Evolutionary conservation across 2,888 invertebrate genomes (phyloP).

Genomic region (Blomia tropicalis): DNA sequence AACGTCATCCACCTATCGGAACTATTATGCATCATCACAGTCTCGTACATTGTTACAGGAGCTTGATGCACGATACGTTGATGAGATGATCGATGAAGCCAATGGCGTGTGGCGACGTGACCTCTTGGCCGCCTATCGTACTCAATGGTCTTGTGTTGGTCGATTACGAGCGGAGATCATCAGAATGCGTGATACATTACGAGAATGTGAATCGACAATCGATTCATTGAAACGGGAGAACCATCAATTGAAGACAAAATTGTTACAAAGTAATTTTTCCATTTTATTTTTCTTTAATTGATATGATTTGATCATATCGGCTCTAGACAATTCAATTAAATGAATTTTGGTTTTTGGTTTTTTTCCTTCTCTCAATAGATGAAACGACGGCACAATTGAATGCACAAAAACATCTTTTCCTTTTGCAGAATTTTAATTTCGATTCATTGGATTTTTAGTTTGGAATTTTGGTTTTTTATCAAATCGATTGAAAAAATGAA

Average conservation of each 20-base stretch:
- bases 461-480: too few species aligned
- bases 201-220: not conserved
- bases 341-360: not conserved
- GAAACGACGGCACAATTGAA: slow-evolving; percentile 3
- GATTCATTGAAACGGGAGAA: not conserved
- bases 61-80: not conserved
- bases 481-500: too few species aligned
- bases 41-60: not conserved
- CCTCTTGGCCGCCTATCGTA: not conserved
- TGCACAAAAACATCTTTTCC: slow-evolving; percentile 1
- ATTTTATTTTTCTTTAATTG: too few species aligned
- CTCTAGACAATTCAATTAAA: not conserved
- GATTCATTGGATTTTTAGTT: slow-evolving; percentile 6
- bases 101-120: not conserved
- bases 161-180: not conserved
- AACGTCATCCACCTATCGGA: not conserved
- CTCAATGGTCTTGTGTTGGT: slow-evolving; percentile 1
- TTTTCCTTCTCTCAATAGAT: not conserved
- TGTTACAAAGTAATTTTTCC: not conserved
- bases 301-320: too few species aligned
- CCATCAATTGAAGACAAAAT: not conserved
- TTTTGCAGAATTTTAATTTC: not conserved
- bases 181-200: not conserved
- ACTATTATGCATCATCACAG: not conserved
- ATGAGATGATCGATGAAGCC: slow-evolving; percentile 2